These are phyloP conservation scores for Lophotis ruficrista DNA, from an alignment of 2,113 vertebrate genomes.

Conservation along the genomic window DNA sequence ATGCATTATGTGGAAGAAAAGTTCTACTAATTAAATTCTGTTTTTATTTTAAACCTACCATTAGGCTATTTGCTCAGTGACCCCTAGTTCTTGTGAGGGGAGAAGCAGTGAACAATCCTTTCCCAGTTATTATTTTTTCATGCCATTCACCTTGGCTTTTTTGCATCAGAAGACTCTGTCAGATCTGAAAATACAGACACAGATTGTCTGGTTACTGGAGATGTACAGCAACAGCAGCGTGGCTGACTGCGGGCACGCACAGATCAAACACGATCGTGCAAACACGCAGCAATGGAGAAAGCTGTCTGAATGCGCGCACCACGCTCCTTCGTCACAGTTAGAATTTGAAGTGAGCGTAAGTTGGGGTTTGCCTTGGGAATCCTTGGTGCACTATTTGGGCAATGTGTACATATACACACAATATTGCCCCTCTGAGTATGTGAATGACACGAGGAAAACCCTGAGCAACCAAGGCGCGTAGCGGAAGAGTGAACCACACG, in stretches of 20 bases:
- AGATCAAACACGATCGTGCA: rapidly evolving
- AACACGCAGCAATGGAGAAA: rapidly evolving
- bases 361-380: background rate
- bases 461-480: rapidly evolving
- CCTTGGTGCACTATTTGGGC: too few species aligned
- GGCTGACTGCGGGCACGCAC: rapidly evolving
- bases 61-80: background rate
- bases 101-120: background rate
- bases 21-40: constrained; percentile 32
- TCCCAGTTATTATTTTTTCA: background rate
- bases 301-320: background rate
- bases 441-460: background rate
- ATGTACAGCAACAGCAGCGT: rapidly evolving
- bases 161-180: background rate
- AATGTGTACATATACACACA: rapidly evolving
- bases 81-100: background rate
- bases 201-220: background rate
- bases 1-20: constrained; percentile 30
- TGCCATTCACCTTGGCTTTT: background rate
- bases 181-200: rapidly evolving
- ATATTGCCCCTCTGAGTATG: rapidly evolving
- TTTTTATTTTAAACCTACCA: background rate
- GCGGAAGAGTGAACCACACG: rapidly evolving
- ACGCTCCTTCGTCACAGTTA: too few species aligned
- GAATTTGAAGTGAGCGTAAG: background rate